phyloP scores from a whole-genome alignment of 2,797 vertebrate genomes.

The Orientallactaga sibirica region DNA sequence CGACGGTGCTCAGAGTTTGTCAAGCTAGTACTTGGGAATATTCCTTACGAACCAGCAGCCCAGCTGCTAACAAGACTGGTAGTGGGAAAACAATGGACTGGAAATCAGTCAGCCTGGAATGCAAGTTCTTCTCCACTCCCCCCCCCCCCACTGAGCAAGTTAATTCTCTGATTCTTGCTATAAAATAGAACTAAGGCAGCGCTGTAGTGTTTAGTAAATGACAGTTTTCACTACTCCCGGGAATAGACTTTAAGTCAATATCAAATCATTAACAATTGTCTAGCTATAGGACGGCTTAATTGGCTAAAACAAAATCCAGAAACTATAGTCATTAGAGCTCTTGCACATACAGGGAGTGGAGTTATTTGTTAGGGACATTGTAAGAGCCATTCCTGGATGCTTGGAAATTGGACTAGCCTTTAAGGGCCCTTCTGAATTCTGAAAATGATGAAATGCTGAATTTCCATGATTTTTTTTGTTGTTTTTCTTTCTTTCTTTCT shows the following conservation, averaged over 20 bases:
- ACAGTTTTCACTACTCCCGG: background rate
- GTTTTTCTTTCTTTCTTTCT: too few species aligned
- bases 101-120: background rate
- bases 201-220: background rate
- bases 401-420: background rate
- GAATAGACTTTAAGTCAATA: background rate
- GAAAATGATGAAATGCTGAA: too few species aligned
- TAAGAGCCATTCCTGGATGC: background rate
- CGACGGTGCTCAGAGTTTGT: background rate
- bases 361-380: background rate
- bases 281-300: background rate
- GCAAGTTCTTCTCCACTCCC: background rate
- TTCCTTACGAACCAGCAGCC: background rate
- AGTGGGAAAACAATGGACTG: background rate
- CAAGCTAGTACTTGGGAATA: background rate
- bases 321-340: background rate
- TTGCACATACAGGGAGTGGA: background rate
- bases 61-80: constrained; percentile 3
- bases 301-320: background rate
- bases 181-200: background rate
- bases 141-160: background rate
- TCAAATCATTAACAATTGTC: background rate
- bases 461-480: too few species aligned
- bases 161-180: background rate
- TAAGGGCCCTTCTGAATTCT: background rate